A percentile compares a stretch with the other conserved stretches of the same genome.
Conservation (phyloP, 53 echinoderm and acorn worm genomes). For the Crossaster papposus region DNA sequence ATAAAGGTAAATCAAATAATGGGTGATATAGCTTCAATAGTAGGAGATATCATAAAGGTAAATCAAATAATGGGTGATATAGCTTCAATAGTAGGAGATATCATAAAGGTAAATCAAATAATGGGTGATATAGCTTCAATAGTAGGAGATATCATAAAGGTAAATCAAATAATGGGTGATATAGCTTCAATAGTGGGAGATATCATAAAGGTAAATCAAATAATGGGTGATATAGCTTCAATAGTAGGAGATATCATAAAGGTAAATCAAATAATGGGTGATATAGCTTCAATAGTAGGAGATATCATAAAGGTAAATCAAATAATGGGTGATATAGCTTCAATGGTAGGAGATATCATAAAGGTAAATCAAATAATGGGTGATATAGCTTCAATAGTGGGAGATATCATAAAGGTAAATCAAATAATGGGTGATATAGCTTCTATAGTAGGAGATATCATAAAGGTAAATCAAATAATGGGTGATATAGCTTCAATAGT, state of each 20-base stretch:
- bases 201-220: constrained; percentile 77
- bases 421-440: constrained; percentile 60
- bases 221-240: constrained; percentile 69
- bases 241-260: constrained; percentile 89
- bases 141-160: constrained; percentile 88
- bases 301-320: constrained; percentile 83
- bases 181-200: constrained; percentile 91
- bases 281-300: constrained; percentile 86
- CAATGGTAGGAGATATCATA: constrained; percentile 87
- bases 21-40: constrained; percentile 79
- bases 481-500: constrained; percentile 86
- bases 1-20: constrained; percentile 71
- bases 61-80: constrained; percentile 35
- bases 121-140: constrained; percentile 76
- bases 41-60: constrained; percentile 90
- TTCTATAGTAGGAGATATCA: constrained; percentile 87
- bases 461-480: constrained; percentile 68
- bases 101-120: constrained; percentile 75
- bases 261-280: constrained; percentile 53
- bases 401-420: constrained; percentile 85
- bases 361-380: constrained; percentile 64
- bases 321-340: constrained; percentile 68
- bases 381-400: constrained; percentile 88
- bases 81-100: constrained; percentile 90
- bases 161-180: constrained; percentile 40